These are phyloP conservation scores for Coturnix japonica DNA, from an alignment of 2,113 vertebrate genomes.

Conservation along the genomic window DNA sequence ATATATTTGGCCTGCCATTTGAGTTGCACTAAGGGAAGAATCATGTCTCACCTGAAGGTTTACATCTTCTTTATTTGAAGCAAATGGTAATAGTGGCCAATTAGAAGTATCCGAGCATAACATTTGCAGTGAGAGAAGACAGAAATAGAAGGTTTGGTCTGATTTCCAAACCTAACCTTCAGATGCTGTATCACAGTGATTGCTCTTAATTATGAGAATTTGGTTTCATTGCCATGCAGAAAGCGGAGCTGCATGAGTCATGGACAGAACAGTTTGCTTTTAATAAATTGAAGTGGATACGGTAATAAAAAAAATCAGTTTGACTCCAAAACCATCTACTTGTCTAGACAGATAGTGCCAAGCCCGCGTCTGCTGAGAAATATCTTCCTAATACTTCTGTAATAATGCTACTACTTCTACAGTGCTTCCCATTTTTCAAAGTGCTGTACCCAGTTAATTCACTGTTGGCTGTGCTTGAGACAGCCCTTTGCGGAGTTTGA, in stretches of 20 bases:
- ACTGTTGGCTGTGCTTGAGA: constrained; percentile 39
- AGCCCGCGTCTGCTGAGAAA: constrained; percentile 64
- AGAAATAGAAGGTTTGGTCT: constrained; percentile 8
- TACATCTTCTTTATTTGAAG: background rate
- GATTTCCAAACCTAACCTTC: constrained; percentile 28
- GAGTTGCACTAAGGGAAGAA: background rate
- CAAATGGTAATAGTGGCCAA: background rate
- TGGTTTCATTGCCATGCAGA: constrained; percentile 44
- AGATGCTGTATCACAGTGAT: constrained; percentile 17
- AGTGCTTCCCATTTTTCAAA: constrained; percentile 41
- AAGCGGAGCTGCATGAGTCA: constrained; percentile 65
- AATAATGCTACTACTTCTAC: constrained; percentile 44
- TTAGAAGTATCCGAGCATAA: background rate
- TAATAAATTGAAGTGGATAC: constrained; percentile 66
- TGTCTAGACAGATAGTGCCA: constrained; percentile 63
- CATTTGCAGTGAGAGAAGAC: background rate
- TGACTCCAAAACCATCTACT: constrained; percentile 65
- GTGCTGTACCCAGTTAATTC: constrained; percentile 39
- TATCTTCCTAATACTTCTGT: constrained; percentile 56
- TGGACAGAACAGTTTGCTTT: constrained; percentile 59
- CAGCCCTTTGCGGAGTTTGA: constrained; percentile 30
- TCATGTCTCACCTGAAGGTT: background rate
- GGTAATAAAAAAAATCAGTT: constrained; percentile 53
- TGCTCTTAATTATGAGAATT: constrained; percentile 31
- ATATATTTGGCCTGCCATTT: background rate